Evolutionary conservation across 53 echinoderm and acorn worm genomes (phyloP).

Genomic region (Zoroaster sp.): DNA sequence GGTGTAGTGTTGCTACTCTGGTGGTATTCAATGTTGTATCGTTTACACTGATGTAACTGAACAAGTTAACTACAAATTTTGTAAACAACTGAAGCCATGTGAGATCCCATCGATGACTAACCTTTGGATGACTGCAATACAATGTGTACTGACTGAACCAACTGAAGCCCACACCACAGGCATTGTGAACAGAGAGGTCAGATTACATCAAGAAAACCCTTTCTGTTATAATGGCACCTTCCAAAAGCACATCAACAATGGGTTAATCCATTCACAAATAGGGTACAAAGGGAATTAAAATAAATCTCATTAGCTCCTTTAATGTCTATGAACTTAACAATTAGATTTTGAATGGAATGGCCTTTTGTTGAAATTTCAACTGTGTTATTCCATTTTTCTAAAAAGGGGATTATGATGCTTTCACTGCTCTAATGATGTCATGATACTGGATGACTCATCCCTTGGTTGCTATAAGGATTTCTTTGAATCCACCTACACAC

Average conservation of each 20-base stretch:
- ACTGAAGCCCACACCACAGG: background rate
- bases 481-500: background rate
- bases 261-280: conserved; percentile 30
- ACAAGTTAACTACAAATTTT: too few relatives aligned
- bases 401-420: background rate
- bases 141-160: background rate
- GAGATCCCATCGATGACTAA: conserved; percentile 6
- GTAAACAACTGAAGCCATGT: conserved; percentile 36
- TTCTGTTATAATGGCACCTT: conserved; percentile 11
- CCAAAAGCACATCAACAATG: background rate
- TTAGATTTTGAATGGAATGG: background rate
- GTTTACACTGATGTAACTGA: too few relatives aligned
- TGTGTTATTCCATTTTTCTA: background rate
- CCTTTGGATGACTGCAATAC: background rate
- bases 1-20: too few relatives aligned
- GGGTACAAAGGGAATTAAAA: background rate
- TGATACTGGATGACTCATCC: conserved; percentile 28
- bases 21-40: too few relatives aligned
- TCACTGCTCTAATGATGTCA: conserved; percentile 1
- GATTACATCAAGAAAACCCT: conserved; percentile 44
- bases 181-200: background rate
- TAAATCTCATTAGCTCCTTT: background rate
- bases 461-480: background rate
- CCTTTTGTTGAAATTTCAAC: background rate
- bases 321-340: background rate